Percentiles rank a stretch among this genome's conserved stretches.
Conservation (phyloP, 2,888 invertebrate genomes). For the Blastobasis adustella region DNA sequence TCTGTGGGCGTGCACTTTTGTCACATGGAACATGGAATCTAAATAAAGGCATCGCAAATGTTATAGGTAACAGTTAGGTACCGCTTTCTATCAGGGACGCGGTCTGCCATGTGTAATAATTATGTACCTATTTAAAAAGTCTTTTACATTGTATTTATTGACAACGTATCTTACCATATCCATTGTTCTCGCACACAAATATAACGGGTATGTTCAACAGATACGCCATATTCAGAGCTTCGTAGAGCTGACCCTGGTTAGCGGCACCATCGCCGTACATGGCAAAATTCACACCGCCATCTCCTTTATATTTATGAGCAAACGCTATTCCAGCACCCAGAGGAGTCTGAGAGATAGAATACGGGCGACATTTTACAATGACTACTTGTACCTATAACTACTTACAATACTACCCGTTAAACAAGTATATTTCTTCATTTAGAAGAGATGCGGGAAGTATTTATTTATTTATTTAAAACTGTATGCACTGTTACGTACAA, state of each 20-base stretch:
- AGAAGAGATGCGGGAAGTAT: too few relatives aligned
- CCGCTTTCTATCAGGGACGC: too few relatives aligned
- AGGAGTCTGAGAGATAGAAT: constrained; percentile 79
- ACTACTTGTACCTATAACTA: neutral
- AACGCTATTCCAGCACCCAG: constrained; percentile 96
- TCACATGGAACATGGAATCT: too few relatives aligned
- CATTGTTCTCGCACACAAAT: constrained; percentile 98
- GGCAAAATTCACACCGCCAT: constrained; percentile 90
- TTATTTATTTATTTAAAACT: too few relatives aligned
- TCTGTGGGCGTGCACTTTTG: too few relatives aligned
- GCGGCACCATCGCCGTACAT: constrained; percentile 96
- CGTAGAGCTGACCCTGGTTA: constrained; percentile 95
- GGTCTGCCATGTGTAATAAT: too few relatives aligned
- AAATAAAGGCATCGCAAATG: too few relatives aligned
- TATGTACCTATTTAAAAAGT: too few relatives aligned
- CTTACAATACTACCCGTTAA: neutral
- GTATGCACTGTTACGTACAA: too few relatives aligned
- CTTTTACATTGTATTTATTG: neutral
- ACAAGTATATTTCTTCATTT: too few relatives aligned
- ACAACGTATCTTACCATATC: constrained; percentile 82
- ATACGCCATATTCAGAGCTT: constrained; percentile 96
- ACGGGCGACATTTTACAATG: neutral
- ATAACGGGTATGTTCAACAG: constrained; percentile 95
- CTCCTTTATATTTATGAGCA: constrained; percentile 90
- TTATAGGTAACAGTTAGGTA: too few relatives aligned